Evolutionary conservation across 2,888 invertebrate species (phyloP), one percentile per base, ranked within the genome.

Genomic region (Drosophila pegasa): DNA sequence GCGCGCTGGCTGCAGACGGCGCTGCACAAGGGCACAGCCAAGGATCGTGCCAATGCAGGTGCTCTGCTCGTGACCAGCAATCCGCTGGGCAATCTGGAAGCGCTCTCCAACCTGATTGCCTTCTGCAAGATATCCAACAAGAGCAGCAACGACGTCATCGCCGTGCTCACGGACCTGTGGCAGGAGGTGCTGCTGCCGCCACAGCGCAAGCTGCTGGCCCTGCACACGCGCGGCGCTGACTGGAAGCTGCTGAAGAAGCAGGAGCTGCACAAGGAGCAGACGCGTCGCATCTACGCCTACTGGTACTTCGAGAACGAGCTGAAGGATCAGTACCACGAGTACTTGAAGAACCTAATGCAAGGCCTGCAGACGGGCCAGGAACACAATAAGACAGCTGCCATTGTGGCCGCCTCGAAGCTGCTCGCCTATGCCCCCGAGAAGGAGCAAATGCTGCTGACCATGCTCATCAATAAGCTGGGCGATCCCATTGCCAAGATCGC

Each of bases 291-390:
- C 69, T 93, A 96, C 16, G 94, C 95, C 10, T 92, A 94, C 59
- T 99, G 98, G 98, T 95, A 95, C 87, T 99, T 96, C 92, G 99
- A 99, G 91, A 96, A 96, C 88, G 95, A 97, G 86, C 92, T 99
- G 1, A 97, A 97, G 90, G 95, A 96, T 73, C 93, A 94, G 31
- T 98, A 97, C 12, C 88, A 65, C 80, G 92, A 92, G 66, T 93
- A 87, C 41, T 67, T 92, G 0, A 91, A 91, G 76, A 92, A 92
- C 55, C 69, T 93, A 0, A 92, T 92, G 78, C 88, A 91, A 37
- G 86, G 90, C 1, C 68, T 92, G 2, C 92, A 92, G 68, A 90
- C 89, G 5, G 92, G 92, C 0, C 91, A 92, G 65, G 93, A 92
- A 45, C 89, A 89, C 38, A 91, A 91, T 58, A 92, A 92, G 67